Evolutionary conservation across 2,797 vertebrate species (phyloP).

Genomic region (Cheirogaleus major): DNA sequence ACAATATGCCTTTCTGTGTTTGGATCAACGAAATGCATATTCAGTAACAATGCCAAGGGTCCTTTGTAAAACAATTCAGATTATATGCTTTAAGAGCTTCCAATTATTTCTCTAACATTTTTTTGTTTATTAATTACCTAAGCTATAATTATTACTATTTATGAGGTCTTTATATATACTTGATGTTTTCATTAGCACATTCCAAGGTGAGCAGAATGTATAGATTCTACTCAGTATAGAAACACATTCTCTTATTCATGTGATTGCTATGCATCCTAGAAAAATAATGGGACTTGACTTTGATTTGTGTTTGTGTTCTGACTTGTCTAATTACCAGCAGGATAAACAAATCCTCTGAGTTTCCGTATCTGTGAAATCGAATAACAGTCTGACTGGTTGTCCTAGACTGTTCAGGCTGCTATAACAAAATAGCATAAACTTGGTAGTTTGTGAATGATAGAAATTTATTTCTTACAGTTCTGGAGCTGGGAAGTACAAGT

Average conservation of each 20-base stretch:
- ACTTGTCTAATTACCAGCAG: not conserved
- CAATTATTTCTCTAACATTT: not conserved
- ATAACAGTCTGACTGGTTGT: not conserved
- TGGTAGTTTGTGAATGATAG: not conserved
- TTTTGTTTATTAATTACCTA: not conserved
- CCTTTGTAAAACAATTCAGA: not conserved
- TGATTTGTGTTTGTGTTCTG: not conserved
- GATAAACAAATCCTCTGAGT: not conserved
- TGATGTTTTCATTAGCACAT: not conserved
- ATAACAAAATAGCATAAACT: not conserved
- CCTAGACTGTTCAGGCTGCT: not conserved
- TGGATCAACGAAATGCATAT: not conserved
- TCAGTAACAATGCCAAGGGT: not conserved
- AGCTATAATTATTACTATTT: not conserved
- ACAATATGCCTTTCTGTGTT: not conserved
- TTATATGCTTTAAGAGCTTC: not conserved
- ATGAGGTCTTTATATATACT: not conserved
- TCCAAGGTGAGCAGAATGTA: not conserved
- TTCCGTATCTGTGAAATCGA: not conserved
- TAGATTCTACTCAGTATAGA: not conserved
- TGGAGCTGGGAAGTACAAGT: not conserved
- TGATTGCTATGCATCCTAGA: not conserved
- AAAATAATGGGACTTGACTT: not conserved
- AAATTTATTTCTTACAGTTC: not conserved
- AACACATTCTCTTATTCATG: not conserved